These are phyloP conservation scores for Cryptus armator DNA, from an alignment of 2,888 invertebrate species.

Conservation along the genomic window DNA sequence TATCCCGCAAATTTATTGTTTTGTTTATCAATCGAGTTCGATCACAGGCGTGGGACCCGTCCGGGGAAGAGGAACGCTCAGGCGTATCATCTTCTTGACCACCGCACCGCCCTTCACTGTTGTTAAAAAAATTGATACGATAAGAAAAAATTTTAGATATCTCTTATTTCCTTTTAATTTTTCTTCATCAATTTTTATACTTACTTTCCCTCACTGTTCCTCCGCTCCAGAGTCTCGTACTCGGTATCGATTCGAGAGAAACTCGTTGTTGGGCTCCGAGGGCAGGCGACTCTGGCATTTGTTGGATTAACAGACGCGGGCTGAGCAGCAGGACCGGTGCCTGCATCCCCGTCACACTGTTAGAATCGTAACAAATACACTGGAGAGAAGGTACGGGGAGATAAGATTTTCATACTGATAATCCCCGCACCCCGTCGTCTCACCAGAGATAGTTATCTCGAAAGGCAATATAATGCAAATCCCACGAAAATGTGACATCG, in stretches of 20 bases:
- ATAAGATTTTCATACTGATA: slow-evolving; percentile 70
- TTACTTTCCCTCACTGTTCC: slow-evolving; percentile 30
- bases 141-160: neutral
- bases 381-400: slow-evolving; percentile 80
- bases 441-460: slow-evolving; percentile 63
- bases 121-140: neutral
- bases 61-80: slow-evolving; percentile 57
- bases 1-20: slow-evolving; percentile 75
- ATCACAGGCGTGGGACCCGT: slow-evolving; percentile 73
- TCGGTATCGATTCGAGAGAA: neutral
- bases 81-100: slow-evolving; percentile 30
- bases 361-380: slow-evolving; percentile 83
- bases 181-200: neutral
- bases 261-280: slow-evolving; percentile 45
- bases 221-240: slow-evolving; percentile 11
- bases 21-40: slow-evolving; percentile 81
- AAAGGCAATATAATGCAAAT: neutral
- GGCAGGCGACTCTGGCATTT: slow-evolving; percentile 51
- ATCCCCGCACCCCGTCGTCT: slow-evolving; percentile 76
- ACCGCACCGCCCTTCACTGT: neutral
- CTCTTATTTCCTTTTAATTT: too few relatives aligned
- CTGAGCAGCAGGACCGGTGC: slow-evolving; percentile 77
- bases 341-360: slow-evolving; percentile 84
- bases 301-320: slow-evolving; percentile 64
- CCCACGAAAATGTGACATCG: neutral